Conservation (phyloP, 92 coral and sea anemone species). For the Epizoanthus ramosus region DNA sequence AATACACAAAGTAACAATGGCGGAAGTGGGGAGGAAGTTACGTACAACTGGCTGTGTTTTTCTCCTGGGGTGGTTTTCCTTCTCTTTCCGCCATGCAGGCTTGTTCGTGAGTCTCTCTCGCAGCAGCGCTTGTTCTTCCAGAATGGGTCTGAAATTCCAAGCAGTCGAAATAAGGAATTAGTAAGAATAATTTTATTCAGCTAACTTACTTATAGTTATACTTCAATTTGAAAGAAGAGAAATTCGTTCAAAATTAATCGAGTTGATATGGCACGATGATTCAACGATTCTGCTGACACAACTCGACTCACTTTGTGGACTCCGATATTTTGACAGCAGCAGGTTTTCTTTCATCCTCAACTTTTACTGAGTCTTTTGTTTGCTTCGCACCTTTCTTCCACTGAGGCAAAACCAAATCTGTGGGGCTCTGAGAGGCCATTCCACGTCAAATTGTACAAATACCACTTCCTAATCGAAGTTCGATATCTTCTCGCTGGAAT, state of each 20-base stretch:
- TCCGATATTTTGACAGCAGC: constrained; percentile 84
- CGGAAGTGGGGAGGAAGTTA: constrained; percentile 13
- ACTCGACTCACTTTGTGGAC: constrained; percentile 78
- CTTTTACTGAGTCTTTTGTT: constrained; percentile 67
- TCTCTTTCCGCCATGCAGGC: constrained; percentile 92
- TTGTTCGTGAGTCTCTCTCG: constrained; percentile 78
- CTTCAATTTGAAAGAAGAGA: constrained; percentile 8
- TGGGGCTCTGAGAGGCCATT: constrained; percentile 92
- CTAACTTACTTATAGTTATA: neutral
- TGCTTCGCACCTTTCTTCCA: constrained; percentile 83
- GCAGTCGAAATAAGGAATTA: neutral
- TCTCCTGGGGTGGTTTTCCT: constrained; percentile 60
- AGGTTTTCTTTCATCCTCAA: constrained; percentile 85
- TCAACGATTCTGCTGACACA: neutral
- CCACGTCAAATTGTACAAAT: constrained; percentile 43
- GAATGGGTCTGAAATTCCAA: constrained; percentile 74
- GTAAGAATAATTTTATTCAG: neutral
- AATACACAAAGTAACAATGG: neutral
- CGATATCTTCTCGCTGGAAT: constrained; percentile 40
- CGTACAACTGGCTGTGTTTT: constrained; percentile 93
- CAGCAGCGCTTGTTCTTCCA: constrained; percentile 96
- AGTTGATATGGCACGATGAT: neutral
- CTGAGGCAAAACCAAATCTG: constrained; percentile 68
- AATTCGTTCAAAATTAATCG: neutral
- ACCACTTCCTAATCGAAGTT: constrained; percentile 11